Evolutionary conservation across 2,888 invertebrate genomes (phyloP).

Genomic region (Chloroclysta siterata): DNA sequence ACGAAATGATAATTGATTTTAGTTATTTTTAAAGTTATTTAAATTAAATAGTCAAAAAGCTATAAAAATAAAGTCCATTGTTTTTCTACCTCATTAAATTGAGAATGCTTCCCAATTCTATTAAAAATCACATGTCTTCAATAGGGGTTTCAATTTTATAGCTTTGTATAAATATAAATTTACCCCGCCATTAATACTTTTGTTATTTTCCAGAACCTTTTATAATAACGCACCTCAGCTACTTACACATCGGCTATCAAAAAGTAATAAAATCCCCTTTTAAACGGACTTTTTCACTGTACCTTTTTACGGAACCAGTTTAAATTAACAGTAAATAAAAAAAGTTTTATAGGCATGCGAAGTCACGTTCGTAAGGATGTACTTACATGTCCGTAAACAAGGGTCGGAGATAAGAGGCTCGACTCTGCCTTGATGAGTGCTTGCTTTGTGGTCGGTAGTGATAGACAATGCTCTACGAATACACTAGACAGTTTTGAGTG

Average conservation of each 20-base stretch:
- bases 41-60: not conserved
- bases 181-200: conserved; percentile 26
- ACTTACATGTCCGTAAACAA: conserved; percentile 45
- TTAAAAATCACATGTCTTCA: conserved; percentile 22
- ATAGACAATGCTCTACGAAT: conserved; percentile 61
- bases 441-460: conserved; percentile 54
- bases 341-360: conserved; percentile 43
- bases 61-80: conserved; percentile 14
- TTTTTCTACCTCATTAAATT: conserved; percentile 22
- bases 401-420: conserved; percentile 51
- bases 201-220: conserved; percentile 36
- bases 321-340: conserved; percentile 45
- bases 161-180: conserved; percentile 26
- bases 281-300: conserved; percentile 38
- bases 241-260: conserved; percentile 43
- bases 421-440: conserved; percentile 40
- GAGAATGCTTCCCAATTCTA: not conserved
- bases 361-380: conserved; percentile 44
- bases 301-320: conserved; percentile 44
- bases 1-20: too few species aligned
- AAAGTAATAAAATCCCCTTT: conserved; percentile 44
- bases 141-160: conserved; percentile 27
- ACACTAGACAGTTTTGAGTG: conserved; percentile 69
- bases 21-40: not conserved
- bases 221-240: conserved; percentile 40